These are phyloP conservation scores for Perizoma affinitatum DNA, from an alignment of 2,888 invertebrate genomes.

Conservation along the genomic window DNA sequence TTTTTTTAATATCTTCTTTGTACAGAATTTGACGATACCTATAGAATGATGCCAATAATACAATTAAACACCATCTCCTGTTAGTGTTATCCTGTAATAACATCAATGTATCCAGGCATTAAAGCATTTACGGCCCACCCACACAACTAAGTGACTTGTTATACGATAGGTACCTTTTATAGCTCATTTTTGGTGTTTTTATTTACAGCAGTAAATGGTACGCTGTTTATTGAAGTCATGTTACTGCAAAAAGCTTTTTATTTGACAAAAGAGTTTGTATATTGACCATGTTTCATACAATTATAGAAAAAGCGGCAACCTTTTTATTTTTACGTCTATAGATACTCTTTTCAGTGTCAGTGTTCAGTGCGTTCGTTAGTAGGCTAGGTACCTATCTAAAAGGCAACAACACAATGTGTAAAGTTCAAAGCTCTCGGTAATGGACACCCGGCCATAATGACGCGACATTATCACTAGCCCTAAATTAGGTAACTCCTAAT, in stretches of 20 bases:
- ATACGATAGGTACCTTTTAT: conserved; percentile 34
- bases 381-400: too few relatives aligned
- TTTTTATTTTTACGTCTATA: too few relatives aligned
- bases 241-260: conserved; percentile 5
- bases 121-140: conserved; percentile 9
- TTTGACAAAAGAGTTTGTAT: conserved; percentile 1
- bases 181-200: conserved; percentile 27
- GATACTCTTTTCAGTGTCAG: too few relatives aligned
- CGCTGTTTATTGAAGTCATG: conserved; percentile 15
- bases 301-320: too few relatives aligned
- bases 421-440: too few relatives aligned
- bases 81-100: not conserved
- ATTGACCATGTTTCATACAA: not conserved
- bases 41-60: too few relatives aligned
- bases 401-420: too few relatives aligned
- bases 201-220: conserved; percentile 27
- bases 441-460: not conserved
- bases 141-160: conserved; percentile 28
- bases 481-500: not conserved
- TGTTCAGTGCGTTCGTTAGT: not conserved
- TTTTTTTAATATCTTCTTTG: too few relatives aligned
- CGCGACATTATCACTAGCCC: not conserved
- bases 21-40: too few relatives aligned
- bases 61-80: too few relatives aligned
- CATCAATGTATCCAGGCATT: conserved; percentile 1